Percentiles rank a stretch among this genome's conserved stretches.
Conservation (phyloP, 2,113 vertebrate species). For the Carettochelys insculpta region DNA sequence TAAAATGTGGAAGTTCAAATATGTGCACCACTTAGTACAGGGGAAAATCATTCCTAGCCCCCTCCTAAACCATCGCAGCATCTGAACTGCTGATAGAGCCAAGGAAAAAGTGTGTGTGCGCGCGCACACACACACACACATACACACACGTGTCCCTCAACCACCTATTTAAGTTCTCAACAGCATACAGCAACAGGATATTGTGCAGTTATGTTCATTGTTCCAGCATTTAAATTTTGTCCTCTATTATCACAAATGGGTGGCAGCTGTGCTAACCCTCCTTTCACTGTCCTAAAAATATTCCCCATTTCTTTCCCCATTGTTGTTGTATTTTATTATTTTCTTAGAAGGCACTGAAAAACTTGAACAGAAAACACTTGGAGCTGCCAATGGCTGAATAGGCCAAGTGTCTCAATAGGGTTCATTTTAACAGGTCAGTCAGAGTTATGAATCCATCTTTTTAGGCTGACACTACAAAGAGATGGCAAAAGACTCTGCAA, state of each 20-base stretch:
- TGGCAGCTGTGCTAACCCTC: not conserved
- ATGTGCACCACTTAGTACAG: not conserved
- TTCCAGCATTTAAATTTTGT: not conserved
- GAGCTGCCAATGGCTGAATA: not conserved
- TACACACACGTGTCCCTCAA: not conserved
- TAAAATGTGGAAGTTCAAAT: not conserved
- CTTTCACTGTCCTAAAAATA: not conserved
- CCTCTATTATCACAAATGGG: accelerated
- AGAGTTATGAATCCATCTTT: not conserved
- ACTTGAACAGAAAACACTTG: not conserved
- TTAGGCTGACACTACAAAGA: not conserved
- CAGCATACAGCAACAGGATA: not conserved
- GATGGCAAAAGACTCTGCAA: not conserved
- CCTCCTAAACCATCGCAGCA: not conserved
- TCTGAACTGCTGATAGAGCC: not conserved
- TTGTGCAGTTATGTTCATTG: constrained; percentile 15
- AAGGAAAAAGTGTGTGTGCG: not conserved
- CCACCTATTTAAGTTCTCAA: not conserved
- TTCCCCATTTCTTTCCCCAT: not conserved
- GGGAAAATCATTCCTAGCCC: not conserved
- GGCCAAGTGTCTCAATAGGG: not conserved
- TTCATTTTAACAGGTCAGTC: not conserved
- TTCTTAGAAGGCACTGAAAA: not conserved
- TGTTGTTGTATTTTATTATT: not conserved
- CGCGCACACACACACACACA: no score